These are phyloP conservation scores for Drosophila sechellia DNA, from an alignment of 1,140 invertebrate genomes.

Conservation along the genomic window DNA sequence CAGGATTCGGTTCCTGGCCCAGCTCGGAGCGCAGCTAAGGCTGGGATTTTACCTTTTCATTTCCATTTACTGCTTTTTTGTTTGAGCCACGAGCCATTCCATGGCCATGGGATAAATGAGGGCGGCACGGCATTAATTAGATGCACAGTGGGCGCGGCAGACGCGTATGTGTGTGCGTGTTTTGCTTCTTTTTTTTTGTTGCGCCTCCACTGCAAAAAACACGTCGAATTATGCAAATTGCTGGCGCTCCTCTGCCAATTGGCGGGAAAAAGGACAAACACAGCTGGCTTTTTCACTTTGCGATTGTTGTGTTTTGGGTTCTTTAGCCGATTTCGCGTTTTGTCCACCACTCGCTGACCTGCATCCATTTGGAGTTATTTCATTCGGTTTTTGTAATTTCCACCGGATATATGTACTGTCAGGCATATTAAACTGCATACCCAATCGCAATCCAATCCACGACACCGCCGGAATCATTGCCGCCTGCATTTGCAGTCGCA, in stretches of 20 bases:
- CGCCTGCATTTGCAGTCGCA: constrained; percentile 11
- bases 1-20: constrained; percentile 4
- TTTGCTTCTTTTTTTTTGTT: background rate
- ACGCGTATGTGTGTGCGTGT: background rate
- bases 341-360: constrained; percentile 1
- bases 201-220: constrained; percentile 14
- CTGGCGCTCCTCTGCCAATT: constrained; percentile 23
- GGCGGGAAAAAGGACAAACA: constrained; percentile 30
- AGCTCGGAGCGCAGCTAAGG: constrained; percentile 13
- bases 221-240: constrained; percentile 53
- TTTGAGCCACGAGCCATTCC: constrained; percentile 1
- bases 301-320: constrained; percentile 11
- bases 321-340: constrained; percentile 18
- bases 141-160: constrained; percentile 44
- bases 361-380: constrained; percentile 44
- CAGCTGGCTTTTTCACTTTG: background rate
- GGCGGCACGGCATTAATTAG: constrained; percentile 52
- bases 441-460: constrained; percentile 42
- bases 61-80: background rate
- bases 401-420: constrained; percentile 74
- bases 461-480: constrained; percentile 46
- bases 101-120: constrained; percentile 47
- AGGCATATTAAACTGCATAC: constrained; percentile 63
- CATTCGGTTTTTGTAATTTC: constrained; percentile 55
- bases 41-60: constrained; percentile 3